Conservation (phyloP, 2,797 vertebrate genomes). For the Trichosurus vulpecula region DNA sequence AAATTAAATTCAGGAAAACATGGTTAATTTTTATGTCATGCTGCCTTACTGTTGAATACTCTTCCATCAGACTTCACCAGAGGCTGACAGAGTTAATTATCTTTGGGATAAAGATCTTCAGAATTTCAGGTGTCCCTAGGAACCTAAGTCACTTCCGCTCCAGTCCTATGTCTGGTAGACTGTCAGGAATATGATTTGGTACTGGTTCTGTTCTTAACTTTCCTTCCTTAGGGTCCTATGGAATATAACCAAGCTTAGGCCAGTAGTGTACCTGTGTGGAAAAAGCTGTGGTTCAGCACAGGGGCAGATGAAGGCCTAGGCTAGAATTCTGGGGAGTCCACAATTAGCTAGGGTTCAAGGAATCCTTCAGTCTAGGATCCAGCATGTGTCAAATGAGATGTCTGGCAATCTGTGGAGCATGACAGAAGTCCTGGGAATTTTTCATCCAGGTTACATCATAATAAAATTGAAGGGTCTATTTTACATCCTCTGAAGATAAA, state of each 20-base stretch:
- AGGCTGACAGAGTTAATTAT: slow-evolving; percentile 20
- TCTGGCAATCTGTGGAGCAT: slow-evolving; percentile 29
- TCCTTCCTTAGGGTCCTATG: slow-evolving; percentile 12
- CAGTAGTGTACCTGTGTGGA: neutral
- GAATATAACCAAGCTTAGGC: neutral
- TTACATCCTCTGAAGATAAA: neutral
- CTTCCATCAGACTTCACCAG: neutral
- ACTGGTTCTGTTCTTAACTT: neutral
- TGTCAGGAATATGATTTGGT: neutral
- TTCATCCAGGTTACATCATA: neutral
- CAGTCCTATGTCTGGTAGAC: neutral
- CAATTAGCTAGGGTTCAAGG: slow-evolving; percentile 21
- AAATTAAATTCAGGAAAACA: neutral
- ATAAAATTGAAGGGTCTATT: slow-evolving; percentile 34
- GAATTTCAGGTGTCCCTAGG: neutral
- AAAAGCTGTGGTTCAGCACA: neutral
- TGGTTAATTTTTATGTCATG: neutral
- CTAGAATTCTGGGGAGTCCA: neutral
- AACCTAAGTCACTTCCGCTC: slow-evolving; percentile 20
- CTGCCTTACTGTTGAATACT: neutral
- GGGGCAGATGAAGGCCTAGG: neutral
- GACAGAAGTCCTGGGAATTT: slow-evolving; percentile 15
- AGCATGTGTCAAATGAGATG: slow-evolving; percentile 3
- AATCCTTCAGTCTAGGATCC: slow-evolving; percentile 11
- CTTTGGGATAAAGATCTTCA: neutral